Evolutionary conservation across 2,888 invertebrate species (phyloP).

Genomic region (Netelia virgata): DNA sequence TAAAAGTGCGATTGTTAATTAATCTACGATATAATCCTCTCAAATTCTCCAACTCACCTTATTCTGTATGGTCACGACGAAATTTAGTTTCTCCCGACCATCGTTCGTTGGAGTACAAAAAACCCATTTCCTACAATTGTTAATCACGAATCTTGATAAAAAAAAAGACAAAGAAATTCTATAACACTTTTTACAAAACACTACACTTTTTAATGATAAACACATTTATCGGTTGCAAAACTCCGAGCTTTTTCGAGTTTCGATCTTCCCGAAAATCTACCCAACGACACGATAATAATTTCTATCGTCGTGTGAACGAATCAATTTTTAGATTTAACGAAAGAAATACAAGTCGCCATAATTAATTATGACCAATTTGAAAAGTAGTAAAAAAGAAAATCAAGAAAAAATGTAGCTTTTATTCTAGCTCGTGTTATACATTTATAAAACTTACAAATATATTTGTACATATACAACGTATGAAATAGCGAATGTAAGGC

Average conservation of each 20-base stretch:
- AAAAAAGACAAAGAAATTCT: not conserved
- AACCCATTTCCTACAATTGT: not conserved
- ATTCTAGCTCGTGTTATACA: constrained; percentile 42
- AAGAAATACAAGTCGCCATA: not conserved
- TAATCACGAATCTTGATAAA: not conserved
- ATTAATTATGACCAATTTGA: constrained; percentile 37
- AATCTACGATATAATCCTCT: not conserved
- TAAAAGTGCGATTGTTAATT: not conserved
- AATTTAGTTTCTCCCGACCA: not conserved
- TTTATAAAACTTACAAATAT: constrained; percentile 29
- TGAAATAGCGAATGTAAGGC: constrained; percentile 44
- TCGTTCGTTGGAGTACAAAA: not conserved
- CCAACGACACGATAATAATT: not conserved
- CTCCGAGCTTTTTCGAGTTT: not conserved
- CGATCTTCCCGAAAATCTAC: not conserved
- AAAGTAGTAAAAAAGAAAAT: not conserved
- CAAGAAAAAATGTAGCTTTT: constrained; percentile 1
- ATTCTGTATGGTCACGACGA: not conserved
- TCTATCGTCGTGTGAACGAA: not conserved
- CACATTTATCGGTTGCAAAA: not conserved
- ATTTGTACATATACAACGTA: constrained; percentile 52
- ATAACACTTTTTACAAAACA: not conserved
- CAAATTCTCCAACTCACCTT: not conserved
- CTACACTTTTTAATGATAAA: not conserved
- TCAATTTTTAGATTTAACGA: not conserved